A percentile compares a stretch with the other conserved stretches of the same genome.
phyloP scores from a whole-genome alignment of 37 sponge, comb jelly and placozoan species.

The Hexactinellida sp. region DNA sequence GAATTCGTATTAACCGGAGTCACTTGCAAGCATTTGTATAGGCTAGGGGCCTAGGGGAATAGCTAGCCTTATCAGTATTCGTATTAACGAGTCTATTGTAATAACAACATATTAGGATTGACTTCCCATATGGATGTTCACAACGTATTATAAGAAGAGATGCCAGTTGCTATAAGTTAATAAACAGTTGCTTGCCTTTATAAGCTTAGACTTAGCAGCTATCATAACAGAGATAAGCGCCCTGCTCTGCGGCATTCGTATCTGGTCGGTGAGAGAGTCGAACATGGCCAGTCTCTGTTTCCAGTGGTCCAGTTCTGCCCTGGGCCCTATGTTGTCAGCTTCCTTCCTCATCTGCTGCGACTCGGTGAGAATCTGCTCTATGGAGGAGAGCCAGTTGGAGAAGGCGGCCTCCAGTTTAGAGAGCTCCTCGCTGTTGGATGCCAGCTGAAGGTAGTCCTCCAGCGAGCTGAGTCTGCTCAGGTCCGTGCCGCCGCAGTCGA shows the following conservation, averaged over 20 bases:
- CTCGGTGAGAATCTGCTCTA: conserved; percentile 61
- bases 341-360: conserved; percentile 86
- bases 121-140: too few species aligned
- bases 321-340: conserved; percentile 80
- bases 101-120: too few species aligned
- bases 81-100: too few species aligned
- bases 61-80: too few species aligned
- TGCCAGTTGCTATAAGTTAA: too few species aligned
- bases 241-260: conserved; percentile 55
- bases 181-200: conserved; percentile 42
- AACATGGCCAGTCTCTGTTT: conserved; percentile 79
- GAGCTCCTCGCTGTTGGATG: neutral
- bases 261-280: conserved; percentile 76
- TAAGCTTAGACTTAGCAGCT: conserved; percentile 65
- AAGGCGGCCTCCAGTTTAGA: neutral
- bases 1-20: neutral
- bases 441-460: neutral
- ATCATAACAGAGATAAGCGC: conserved; percentile 65
- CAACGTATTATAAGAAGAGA: neutral
- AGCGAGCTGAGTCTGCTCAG: neutral
- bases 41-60: too few species aligned
- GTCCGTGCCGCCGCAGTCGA: neutral
- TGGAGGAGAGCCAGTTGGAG: neutral
- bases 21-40: neutral
- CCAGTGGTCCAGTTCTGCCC: conserved; percentile 93